phyloP scores from a whole-genome alignment of 2,797 vertebrate genomes.

The Tinamus major region DNA sequence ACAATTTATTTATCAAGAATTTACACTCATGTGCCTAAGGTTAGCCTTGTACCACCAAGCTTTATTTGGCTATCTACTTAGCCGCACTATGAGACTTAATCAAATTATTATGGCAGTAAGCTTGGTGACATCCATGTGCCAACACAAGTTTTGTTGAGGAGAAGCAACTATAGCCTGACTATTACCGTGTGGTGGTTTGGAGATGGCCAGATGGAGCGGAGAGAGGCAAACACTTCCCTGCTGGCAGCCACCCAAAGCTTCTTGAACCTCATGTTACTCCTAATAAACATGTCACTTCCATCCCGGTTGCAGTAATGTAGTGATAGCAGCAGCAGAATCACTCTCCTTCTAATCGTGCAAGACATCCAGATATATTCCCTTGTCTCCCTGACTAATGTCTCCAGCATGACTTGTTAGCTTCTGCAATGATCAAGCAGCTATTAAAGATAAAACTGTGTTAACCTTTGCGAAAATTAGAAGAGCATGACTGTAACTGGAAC shows the following conservation, averaged over 20 bases:
- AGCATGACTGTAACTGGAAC: constrained; percentile 64
- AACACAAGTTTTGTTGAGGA: neutral
- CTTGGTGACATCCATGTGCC: neutral
- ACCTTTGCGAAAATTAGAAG: constrained; percentile 79
- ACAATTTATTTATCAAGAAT: neutral
- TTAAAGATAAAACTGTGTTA: constrained; percentile 76
- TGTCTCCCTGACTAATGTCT: constrained; percentile 75
- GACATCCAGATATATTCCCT: constrained; percentile 58
- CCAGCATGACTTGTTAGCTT: constrained; percentile 77
- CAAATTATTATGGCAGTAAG: neutral
- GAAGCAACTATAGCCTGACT: neutral
- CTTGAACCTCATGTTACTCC: constrained; percentile 67
- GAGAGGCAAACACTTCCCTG: constrained; percentile 20
- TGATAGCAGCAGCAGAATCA: constrained; percentile 67
- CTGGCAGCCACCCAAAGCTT: constrained; percentile 57
- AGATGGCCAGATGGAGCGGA: constrained; percentile 56
- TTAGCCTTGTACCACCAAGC: neutral
- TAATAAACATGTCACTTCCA: constrained; percentile 74
- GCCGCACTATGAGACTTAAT: neutral
- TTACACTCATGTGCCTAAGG: neutral
- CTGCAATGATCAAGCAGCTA: constrained; percentile 77
- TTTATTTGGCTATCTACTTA: neutral
- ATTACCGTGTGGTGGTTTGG: constrained; percentile 21
- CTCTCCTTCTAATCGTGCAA: constrained; percentile 49
- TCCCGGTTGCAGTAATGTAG: constrained; percentile 57